Evolutionary conservation across 2,113 vertebrate species (phyloP).

Genomic region (Aspidoscelis tigris): DNA sequence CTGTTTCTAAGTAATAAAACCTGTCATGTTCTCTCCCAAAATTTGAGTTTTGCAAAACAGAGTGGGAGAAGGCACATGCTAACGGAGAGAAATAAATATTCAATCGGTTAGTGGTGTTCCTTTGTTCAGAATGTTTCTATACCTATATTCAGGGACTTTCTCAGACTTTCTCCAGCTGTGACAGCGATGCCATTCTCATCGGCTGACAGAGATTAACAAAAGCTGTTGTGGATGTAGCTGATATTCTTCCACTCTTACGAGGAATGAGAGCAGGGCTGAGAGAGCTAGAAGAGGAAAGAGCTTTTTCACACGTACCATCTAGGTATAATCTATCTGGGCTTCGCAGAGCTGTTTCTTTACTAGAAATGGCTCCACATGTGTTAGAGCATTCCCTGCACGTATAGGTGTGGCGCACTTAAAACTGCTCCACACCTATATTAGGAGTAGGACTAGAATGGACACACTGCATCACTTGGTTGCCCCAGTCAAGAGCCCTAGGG

Average conservation of each 20-base stretch:
- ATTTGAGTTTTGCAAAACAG: slow-evolving; percentile 24
- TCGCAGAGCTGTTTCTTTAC: too few relatives aligned
- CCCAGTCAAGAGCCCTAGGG: too few relatives aligned
- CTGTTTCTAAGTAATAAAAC: slow-evolving; percentile 33
- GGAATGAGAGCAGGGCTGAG: not conserved
- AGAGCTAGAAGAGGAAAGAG: not conserved
- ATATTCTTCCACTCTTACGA: not conserved
- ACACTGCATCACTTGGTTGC: too few relatives aligned
- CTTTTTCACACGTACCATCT: too few relatives aligned
- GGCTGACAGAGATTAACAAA: not conserved
- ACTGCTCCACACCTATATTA: too few relatives aligned
- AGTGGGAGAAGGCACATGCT: not conserved
- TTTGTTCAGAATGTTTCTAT: rapidly evolving
- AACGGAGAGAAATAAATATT: slow-evolving; percentile 6
- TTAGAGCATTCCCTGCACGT: too few relatives aligned
- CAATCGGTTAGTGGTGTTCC: rapidly evolving
- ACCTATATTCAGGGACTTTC: not conserved
- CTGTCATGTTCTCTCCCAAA: slow-evolving; percentile 7
- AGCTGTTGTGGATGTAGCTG: not conserved
- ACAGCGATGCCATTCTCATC: not conserved
- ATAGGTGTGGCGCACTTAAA: too few relatives aligned
- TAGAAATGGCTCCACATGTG: too few relatives aligned
- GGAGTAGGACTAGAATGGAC: too few relatives aligned
- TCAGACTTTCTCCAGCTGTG: not conserved
- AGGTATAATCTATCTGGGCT: too few relatives aligned